A percentile compares a stretch with the other conserved stretches of the same genome.
phyloP scores from a whole-genome alignment of 2,888 invertebrate genomes.

The Orthosia incerta region DNA sequence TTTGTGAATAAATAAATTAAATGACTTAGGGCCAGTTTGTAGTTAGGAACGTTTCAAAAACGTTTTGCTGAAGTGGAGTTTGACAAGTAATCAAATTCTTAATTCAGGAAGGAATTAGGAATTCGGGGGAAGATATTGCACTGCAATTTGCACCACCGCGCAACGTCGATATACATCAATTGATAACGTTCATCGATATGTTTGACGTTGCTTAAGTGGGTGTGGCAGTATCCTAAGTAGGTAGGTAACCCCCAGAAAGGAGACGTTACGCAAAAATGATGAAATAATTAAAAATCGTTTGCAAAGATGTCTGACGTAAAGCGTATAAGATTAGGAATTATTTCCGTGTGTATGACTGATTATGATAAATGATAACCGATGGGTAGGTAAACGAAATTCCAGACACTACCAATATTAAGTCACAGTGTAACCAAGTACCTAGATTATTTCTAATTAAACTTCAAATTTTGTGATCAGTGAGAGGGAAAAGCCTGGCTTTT shows the following conservation, averaged over 20 bases:
- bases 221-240: not conserved
- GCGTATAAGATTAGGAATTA: constrained; percentile 20
- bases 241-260: not conserved
- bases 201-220: not conserved
- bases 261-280: constrained; percentile 20
- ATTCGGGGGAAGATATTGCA: too few relatives aligned
- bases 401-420: constrained; percentile 9
- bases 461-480: not conserved
- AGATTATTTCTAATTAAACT: not conserved
- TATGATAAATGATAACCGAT: constrained; percentile 28
- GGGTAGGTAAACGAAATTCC: constrained; percentile 10
- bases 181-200: too few relatives aligned
- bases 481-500: not conserved
- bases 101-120: too few relatives aligned
- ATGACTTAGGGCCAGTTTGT: too few relatives aligned
- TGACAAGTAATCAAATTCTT: too few relatives aligned
- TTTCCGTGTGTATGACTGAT: constrained; percentile 24
- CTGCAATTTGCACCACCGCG: too few relatives aligned
- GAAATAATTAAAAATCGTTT: not conserved
- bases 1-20: too few relatives aligned
- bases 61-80: too few relatives aligned
- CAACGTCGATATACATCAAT: too few relatives aligned
- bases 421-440: too few relatives aligned
- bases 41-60: too few relatives aligned
- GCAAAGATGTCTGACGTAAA: constrained; percentile 15